Percentiles rank a stretch among this genome's conserved stretches.
phyloP scores from a whole-genome alignment of 2,888 invertebrate genomes.

The Drosophila multiciliata region DNA sequence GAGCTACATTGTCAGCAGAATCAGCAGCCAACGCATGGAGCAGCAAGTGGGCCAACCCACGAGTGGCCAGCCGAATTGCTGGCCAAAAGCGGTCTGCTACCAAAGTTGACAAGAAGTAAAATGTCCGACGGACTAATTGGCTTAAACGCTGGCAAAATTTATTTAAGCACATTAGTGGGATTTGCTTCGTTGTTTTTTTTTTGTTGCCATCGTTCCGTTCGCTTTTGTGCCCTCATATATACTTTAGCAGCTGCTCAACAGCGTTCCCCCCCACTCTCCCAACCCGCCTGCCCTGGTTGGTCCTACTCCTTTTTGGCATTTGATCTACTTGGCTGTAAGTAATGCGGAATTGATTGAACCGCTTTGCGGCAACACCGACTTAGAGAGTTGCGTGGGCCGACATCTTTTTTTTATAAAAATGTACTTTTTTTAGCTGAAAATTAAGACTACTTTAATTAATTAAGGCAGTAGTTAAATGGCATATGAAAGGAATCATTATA shows the following conservation, averaged over 20 bases:
- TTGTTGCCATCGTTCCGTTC: slow-evolving; percentile 57
- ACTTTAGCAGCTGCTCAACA: slow-evolving; percentile 59
- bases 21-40: slow-evolving; percentile 61
- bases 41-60: slow-evolving; percentile 73
- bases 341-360: slow-evolving; percentile 59
- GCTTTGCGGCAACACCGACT: slow-evolving; percentile 25
- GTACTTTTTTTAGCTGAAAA: slow-evolving; percentile 19
- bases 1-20: slow-evolving; percentile 74
- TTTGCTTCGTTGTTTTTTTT: slow-evolving; percentile 55
- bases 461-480: slow-evolving; percentile 4
- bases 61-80: slow-evolving; percentile 23
- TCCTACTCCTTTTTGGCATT: slow-evolving; percentile 35
- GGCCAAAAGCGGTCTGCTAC: slow-evolving; percentile 62
- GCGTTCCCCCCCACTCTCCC: not conserved
- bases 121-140: slow-evolving; percentile 84
- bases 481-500: not conserved
- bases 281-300: slow-evolving; percentile 7
- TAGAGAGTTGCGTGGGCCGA: slow-evolving; percentile 34
- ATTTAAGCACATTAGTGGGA: slow-evolving; percentile 83
- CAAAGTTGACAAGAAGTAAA: slow-evolving; percentile 84
- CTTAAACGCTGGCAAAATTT: slow-evolving; percentile 82
- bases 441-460: slow-evolving; percentile 8
- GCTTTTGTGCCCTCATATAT: slow-evolving; percentile 29
- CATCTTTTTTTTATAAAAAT: not conserved
- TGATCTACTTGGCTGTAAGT: slow-evolving; percentile 60